These are phyloP conservation scores for Pelmatolapia mariae DNA, from an alignment of 2,113 vertebrate species.

Conservation along the genomic window DNA sequence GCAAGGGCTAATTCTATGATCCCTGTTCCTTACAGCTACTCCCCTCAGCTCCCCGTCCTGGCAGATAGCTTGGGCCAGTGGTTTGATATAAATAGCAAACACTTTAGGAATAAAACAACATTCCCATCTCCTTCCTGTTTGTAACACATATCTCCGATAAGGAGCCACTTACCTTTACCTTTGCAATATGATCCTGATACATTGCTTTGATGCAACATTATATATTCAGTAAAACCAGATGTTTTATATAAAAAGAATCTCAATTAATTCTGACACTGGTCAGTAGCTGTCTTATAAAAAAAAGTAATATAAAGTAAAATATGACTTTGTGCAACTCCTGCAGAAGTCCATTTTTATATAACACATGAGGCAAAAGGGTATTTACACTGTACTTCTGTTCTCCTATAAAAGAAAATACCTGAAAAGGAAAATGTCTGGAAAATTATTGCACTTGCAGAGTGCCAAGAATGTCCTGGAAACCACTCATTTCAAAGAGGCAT, in stretches of 20 bases:
- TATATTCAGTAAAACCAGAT: background rate
- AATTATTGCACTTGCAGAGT: background rate
- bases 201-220: background rate
- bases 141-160: background rate
- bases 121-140: background rate
- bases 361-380: background rate
- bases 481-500: background rate
- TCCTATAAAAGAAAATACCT: background rate
- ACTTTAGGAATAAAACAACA: background rate
- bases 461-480: background rate
- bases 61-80: background rate
- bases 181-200: background rate
- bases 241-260: background rate
- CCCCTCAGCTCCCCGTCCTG: background rate
- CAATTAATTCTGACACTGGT: background rate
- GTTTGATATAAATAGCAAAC: background rate
- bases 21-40: background rate
- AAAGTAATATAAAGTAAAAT: background rate
- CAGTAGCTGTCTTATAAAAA: background rate
- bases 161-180: background rate
- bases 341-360: background rate
- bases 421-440: constrained; percentile 21
- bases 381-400: background rate
- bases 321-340: background rate
- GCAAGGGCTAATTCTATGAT: background rate